A percentile compares a stretch with the other conserved stretches of the same genome.
Evolutionary conservation across 2,113 vertebrate genomes (phyloP).

Genomic region (Oryzias celebensis): DNA sequence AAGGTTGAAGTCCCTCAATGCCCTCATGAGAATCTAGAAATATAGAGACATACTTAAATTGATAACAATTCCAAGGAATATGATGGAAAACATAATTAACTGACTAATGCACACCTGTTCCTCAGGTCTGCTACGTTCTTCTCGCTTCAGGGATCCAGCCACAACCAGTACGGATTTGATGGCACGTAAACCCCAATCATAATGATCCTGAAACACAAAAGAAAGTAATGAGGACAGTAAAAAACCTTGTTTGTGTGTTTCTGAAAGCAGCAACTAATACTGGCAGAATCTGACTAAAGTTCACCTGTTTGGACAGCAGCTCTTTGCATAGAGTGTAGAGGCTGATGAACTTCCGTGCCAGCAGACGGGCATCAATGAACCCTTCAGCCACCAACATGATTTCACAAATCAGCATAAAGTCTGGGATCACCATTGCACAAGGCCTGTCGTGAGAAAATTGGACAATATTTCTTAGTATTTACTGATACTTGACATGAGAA

Average conservation of each 20-base stretch:
- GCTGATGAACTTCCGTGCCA: conserved; percentile 82
- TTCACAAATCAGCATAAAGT: conserved; percentile 83
- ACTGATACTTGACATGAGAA: neutral
- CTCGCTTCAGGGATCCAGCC: conserved; percentile 78
- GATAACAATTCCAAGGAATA: neutral
- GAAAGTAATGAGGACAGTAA: too few relatives aligned
- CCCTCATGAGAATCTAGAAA: conserved; percentile 77
- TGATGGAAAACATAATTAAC: neutral
- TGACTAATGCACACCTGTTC: conserved; percentile 72
- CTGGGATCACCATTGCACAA: conserved; percentile 80
- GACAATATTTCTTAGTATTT: neutral
- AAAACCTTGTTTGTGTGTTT: neutral
- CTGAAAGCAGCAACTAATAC: neutral
- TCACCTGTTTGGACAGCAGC: conserved; percentile 80
- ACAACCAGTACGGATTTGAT: conserved; percentile 81
- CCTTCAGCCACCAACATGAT: conserved; percentile 80
- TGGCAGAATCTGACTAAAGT: too few relatives aligned
- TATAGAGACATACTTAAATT: neutral
- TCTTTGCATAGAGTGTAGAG: conserved; percentile 79
- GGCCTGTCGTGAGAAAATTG: conserved; percentile 46
- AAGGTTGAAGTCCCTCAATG: conserved; percentile 84
- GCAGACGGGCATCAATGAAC: conserved; percentile 77
- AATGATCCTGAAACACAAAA: conserved; percentile 72
- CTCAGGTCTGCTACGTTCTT: conserved; percentile 74
- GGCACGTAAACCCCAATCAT: conserved; percentile 75